phyloP scores from a whole-genome alignment of 2,888 invertebrate species.

The Neoascia interrupta region DNA sequence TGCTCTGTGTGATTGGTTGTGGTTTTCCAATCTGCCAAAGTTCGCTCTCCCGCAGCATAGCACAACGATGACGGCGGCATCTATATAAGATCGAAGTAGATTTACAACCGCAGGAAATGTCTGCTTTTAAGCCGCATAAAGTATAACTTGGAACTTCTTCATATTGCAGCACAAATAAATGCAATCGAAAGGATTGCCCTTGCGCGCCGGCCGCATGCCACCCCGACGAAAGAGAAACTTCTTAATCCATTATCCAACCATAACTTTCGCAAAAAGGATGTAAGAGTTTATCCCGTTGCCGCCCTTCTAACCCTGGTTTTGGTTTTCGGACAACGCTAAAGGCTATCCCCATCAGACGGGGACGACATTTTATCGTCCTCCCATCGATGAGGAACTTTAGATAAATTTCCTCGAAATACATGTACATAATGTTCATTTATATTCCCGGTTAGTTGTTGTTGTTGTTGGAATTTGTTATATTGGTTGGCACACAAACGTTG shows the following conservation, averaged over 20 bases:
- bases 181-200: slow-evolving; percentile 18
- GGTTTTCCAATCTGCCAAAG: background rate
- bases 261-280: slow-evolving; percentile 47
- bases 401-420: slow-evolving; percentile 36
- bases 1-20: background rate
- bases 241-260: slow-evolving; percentile 57
- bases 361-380: too few relatives aligned
- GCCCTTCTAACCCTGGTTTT: too few relatives aligned
- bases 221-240: slow-evolving; percentile 20
- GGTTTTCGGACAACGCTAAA: too few relatives aligned
- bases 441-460: slow-evolving; percentile 30
- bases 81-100: background rate
- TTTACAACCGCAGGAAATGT: slow-evolving; percentile 9
- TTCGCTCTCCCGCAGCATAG: background rate
- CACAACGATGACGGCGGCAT: too few relatives aligned
- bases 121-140: slow-evolving; percentile 3
- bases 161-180: slow-evolving; percentile 10
- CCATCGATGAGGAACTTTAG: too few relatives aligned
- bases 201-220: background rate
- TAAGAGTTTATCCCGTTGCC: slow-evolving; percentile 32
- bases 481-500: background rate
- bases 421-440: slow-evolving; percentile 55
- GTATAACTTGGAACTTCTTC: slow-evolving; percentile 14
- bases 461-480: background rate
- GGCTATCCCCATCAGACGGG: too few relatives aligned